Percentiles rank a stretch among this genome's conserved stretches.
Evolutionary conservation across 37 sponge, comb jelly and placozoan genomes (phyloP).

Genomic region (Spongilla lacustris): DNA sequence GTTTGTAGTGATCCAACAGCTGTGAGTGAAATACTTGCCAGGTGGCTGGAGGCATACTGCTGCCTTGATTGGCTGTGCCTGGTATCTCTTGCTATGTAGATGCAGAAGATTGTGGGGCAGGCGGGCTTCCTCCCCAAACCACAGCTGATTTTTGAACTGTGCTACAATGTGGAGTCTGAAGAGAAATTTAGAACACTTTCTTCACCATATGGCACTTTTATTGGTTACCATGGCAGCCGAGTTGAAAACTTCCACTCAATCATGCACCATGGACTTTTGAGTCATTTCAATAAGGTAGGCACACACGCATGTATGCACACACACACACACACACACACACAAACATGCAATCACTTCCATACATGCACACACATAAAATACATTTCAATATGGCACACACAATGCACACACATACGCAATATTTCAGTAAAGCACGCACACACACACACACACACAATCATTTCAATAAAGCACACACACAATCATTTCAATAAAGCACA

Average conservation of each 20-base stretch:
- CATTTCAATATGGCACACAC: too few relatives aligned
- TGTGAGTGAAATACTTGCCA: neutral
- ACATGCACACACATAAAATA: neutral
- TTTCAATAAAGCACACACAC: too few relatives aligned
- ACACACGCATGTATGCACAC: neutral
- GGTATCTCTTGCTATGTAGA: neutral
- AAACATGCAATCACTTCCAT: neutral
- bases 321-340: neutral
- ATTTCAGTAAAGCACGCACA: too few relatives aligned
- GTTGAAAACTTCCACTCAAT: conserved; percentile 91
- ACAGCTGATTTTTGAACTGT: conserved; percentile 60
- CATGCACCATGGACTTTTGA: conserved; percentile 81
- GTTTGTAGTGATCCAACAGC: neutral
- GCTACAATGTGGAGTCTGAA: conserved; percentile 36
- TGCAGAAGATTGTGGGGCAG: neutral
- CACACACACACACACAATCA: too few relatives aligned
- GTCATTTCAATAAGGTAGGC: conserved; percentile 77
- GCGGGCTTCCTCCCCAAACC: conserved; percentile 14
- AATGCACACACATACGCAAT: too few relatives aligned
- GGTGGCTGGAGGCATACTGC: too few relatives aligned
- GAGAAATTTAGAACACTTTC: conserved; percentile 33
- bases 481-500: too few relatives aligned
- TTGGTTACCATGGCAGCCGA: conserved; percentile 83
- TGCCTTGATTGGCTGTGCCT: too few relatives aligned
- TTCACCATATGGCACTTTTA: conserved; percentile 47